A percentile compares a stretch with the other conserved stretches of the same genome.
Evolutionary conservation across 2,113 vertebrate species (phyloP).

Genomic region (Megaptera novaeangliae): DNA sequence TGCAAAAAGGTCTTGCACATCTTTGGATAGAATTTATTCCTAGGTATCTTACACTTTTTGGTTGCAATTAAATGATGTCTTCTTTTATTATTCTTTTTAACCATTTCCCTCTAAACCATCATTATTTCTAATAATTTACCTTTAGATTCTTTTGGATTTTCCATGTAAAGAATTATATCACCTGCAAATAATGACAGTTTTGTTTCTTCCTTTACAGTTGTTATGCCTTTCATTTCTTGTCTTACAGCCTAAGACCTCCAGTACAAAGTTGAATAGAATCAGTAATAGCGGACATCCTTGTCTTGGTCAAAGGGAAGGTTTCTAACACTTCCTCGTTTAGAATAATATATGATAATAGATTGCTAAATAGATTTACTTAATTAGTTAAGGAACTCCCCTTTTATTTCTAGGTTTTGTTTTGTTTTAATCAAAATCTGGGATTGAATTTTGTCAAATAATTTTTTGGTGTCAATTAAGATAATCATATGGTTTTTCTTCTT

Average conservation of each 20-base stretch:
- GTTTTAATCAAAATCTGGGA: not conserved
- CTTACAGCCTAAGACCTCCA: not conserved
- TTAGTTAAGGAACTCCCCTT: not conserved
- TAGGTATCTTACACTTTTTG: not conserved
- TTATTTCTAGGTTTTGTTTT: not conserved
- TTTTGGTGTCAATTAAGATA: not conserved
- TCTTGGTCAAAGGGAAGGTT: not conserved
- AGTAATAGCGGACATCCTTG: not conserved
- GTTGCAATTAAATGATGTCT: not conserved
- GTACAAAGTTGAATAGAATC: not conserved
- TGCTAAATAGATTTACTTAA: not conserved
- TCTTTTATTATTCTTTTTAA: not conserved
- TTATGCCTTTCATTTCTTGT: not conserved
- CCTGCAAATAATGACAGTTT: not conserved
- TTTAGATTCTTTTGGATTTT: not conserved
- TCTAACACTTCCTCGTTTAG: not conserved
- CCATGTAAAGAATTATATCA: not conserved
- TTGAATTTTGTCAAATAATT: not conserved
- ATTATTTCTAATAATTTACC: not conserved
- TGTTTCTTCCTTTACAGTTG: not conserved
- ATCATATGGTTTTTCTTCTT: not conserved
- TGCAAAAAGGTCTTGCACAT: no score
- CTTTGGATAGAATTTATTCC: not conserved
- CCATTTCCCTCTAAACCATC: not conserved
- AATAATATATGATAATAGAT: not conserved